A percentile compares a stretch with the other conserved stretches of the same genome.
Evolutionary conservation across 2,113 vertebrate genomes (phyloP).

Genomic region (Struthio camelus): DNA sequence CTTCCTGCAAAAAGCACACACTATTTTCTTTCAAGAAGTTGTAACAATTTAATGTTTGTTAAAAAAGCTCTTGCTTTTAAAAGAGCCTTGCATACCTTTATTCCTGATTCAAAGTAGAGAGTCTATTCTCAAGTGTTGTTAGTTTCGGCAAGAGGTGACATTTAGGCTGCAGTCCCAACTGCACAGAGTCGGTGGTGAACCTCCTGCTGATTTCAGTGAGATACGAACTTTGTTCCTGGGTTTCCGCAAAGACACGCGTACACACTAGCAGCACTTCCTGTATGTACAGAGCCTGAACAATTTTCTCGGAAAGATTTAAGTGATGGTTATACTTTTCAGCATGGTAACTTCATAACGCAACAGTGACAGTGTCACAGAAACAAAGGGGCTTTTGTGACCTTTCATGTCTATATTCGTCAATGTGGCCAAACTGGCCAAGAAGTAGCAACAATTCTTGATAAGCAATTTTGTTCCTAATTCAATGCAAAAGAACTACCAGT

Average conservation of each 20-base stretch:
- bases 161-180: neutral
- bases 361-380: neutral
- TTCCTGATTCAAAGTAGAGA: neutral
- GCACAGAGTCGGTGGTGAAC: neutral
- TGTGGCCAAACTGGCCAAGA: neutral
- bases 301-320: neutral
- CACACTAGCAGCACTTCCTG: neutral
- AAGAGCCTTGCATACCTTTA: neutral
- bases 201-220: neutral
- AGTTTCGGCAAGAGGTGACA: neutral
- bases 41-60: neutral
- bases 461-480: neutral
- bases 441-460: neutral
- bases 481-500: neutral
- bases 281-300: neutral
- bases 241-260: neutral
- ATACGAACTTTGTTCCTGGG: neutral
- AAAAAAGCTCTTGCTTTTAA: neutral
- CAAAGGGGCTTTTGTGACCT: neutral
- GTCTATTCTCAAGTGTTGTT: neutral
- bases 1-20: neutral
- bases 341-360: neutral
- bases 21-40: neutral
- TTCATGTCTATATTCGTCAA: neutral
- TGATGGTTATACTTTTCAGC: neutral